Evolutionary conservation across 2,113 vertebrate genomes (phyloP), one percentile per base, ranked within the genome.

Genomic region (Sinocyclocheilus anophthalmus): DNA sequence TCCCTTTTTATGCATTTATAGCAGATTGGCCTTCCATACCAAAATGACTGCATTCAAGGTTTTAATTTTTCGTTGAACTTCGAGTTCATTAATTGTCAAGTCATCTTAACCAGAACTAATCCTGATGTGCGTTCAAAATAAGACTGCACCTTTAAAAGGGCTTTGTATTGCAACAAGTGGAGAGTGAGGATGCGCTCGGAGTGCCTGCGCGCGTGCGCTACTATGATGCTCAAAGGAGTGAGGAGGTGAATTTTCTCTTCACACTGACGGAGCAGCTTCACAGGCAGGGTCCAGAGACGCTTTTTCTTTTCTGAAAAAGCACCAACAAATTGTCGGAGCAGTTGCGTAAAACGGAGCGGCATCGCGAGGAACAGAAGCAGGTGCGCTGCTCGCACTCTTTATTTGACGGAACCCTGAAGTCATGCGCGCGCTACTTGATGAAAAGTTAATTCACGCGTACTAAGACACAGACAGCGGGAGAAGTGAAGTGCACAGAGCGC

Each of bases 81-180:
- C 0, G 26, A 37, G 33, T 11, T 11, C 8, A 72, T 72, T 45
- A 2, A 24, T 76, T 24, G 53, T 63, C 57, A 63, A 61, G 18
- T n/a, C 30, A 13, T 14, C 22, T 1, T 33, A 57, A 18, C 24
- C 3, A 2, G 73, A 73, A n/a, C 42, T 20, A n/a, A 72, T 16
- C 45, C 26, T 3, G 22, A 24, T 33, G 10, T n/a, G 9, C 7
- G 1, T 75, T 42, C 45, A 48, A 75, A 67, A 85, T 22, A 30
- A 81, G 50, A 39, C 78, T 45, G 85, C 42, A 55, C 70, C 85
- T 87, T 83, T 86, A 86, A 83, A 73, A 81, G 30, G 61, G 79
- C 48, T 70, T 26, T 50, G 85, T 63, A 73, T 81, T 67, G 22
- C 45, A 76, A 69, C 79, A 87, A 87, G 81, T 81, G 69, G n/a